These are phyloP conservation scores for Drosophila erecta DNA, from an alignment of 1,140 invertebrate genomes.

Conservation along the genomic window DNA sequence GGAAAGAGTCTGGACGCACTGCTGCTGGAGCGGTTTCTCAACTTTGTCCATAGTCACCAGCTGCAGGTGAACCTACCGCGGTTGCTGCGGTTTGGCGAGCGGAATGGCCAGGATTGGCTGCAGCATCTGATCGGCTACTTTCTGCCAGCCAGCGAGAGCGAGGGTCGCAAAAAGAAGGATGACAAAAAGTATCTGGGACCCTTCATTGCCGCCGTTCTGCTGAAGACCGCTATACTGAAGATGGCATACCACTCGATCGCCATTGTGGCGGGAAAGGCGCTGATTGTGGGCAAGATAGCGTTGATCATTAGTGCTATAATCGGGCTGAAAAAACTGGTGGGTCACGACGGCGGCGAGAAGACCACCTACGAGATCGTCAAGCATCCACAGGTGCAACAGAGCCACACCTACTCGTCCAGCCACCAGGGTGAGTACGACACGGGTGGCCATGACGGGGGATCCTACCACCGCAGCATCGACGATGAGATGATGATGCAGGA, in stretches of 20 bases:
- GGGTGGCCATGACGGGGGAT: conserved; percentile 85
- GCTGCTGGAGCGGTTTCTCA: conserved; percentile 86
- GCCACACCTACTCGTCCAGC: conserved; percentile 90
- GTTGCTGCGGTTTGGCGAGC: conserved; percentile 71
- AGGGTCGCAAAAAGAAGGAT: conserved; percentile 87
- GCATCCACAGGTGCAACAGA: conserved; percentile 91
- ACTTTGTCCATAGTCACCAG: conserved; percentile 87
- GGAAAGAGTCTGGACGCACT: conserved; percentile 86
- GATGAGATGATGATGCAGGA: conserved; percentile 87
- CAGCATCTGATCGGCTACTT: conserved; percentile 64
- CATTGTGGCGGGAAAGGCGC: conserved; percentile 89
- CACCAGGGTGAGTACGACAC: conserved; percentile 89
- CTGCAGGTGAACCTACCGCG: conserved; percentile 86
- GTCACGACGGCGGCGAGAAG: conserved; percentile 88
- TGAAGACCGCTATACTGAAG: conserved; percentile 89
- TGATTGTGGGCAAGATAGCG: conserved; percentile 87
- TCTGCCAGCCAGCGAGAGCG: conserved; percentile 57
- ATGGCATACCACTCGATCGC: conserved; percentile 91
- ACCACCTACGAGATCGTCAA: conserved; percentile 94
- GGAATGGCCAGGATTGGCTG: conserved; percentile 76
- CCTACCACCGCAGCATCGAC: conserved; percentile 87
- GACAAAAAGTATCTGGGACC: conserved; percentile 87
- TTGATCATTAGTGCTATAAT: conserved; percentile 90
- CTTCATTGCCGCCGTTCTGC: conserved; percentile 87
- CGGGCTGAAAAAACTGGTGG: conserved; percentile 90